Conservation (phyloP, 2,888 invertebrate species). For the Cryptosula pallasiana region DNA sequence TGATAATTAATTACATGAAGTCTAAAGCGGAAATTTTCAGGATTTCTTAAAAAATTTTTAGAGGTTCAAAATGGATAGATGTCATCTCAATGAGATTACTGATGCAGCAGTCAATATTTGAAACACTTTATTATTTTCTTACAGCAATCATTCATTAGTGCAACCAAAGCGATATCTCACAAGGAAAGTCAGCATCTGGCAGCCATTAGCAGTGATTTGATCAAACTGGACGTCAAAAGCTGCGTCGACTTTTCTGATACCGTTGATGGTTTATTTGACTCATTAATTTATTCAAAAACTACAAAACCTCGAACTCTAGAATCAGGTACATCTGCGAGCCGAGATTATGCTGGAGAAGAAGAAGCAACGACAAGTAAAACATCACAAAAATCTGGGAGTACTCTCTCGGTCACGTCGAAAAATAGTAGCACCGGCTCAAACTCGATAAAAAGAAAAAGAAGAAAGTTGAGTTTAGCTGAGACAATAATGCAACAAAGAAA, state of each 20-base stretch:
- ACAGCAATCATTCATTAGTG: background rate
- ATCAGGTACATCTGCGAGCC: background rate
- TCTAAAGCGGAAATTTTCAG: no score
- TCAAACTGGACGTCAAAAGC: background rate
- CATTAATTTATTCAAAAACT: background rate
- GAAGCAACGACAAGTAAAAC: background rate
- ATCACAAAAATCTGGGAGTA: background rate
- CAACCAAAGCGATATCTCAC: background rate
- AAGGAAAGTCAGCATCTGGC: background rate
- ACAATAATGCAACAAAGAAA: background rate
- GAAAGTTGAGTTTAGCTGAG: background rate
- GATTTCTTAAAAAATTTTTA: no score
- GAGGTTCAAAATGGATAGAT: no score
- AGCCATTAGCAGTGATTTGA: background rate
- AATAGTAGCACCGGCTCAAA: background rate
- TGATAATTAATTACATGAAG: no score
- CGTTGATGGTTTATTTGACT: background rate
- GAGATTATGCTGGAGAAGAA: background rate
- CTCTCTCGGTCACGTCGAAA: background rate
- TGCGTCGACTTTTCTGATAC: background rate
- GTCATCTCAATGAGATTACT: no score
- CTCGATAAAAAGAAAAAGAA: background rate
- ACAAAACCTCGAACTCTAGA: background rate
- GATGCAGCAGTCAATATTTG: no score
- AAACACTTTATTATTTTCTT: no score